A percentile compares a stretch with the other conserved stretches of the same genome.
Evolutionary conservation across 2,888 invertebrate species (phyloP).

Genomic region (Perizoma flavofasciatum): DNA sequence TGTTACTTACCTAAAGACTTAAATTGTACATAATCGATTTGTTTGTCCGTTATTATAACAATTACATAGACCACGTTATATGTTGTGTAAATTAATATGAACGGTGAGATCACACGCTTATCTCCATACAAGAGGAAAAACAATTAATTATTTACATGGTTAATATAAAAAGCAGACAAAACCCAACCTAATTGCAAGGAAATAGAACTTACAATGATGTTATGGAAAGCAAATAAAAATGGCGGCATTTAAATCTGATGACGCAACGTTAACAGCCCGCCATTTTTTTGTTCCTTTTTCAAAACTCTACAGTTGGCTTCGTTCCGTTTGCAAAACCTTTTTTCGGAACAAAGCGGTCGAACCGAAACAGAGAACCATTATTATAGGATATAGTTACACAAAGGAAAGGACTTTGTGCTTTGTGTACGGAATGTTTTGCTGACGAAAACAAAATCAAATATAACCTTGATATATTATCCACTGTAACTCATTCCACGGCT

Average conservation of each 20-base stretch:
- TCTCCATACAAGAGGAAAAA: not conserved
- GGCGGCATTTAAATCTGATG: constrained; percentile 11
- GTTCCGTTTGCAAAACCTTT: constrained; percentile 26
- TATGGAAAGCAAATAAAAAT: constrained; percentile 6
- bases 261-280: constrained; percentile 29
- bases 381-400: constrained; percentile 33
- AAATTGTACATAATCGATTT: too few relatives aligned
- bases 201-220: not conserved
- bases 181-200: not conserved
- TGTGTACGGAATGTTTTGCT: not conserved
- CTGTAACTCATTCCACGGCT: too few relatives aligned
- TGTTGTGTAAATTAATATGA: too few relatives aligned
- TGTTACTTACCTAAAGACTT: too few relatives aligned
- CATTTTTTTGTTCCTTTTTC: constrained; percentile 26
- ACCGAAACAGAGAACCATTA: constrained; percentile 20
- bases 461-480: not conserved
- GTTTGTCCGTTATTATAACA: not conserved
- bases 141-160: not conserved
- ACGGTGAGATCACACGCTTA: constrained; percentile 18
- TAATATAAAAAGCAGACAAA: constrained; percentile 1
- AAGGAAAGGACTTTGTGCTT: constrained; percentile 31
- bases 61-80: not conserved
- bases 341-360: constrained; percentile 30
- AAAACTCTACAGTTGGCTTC: constrained; percentile 26
- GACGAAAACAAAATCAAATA: not conserved